Evolutionary conservation across 2,113 vertebrate species (phyloP).

Genomic region (Promerops cafer): DNA sequence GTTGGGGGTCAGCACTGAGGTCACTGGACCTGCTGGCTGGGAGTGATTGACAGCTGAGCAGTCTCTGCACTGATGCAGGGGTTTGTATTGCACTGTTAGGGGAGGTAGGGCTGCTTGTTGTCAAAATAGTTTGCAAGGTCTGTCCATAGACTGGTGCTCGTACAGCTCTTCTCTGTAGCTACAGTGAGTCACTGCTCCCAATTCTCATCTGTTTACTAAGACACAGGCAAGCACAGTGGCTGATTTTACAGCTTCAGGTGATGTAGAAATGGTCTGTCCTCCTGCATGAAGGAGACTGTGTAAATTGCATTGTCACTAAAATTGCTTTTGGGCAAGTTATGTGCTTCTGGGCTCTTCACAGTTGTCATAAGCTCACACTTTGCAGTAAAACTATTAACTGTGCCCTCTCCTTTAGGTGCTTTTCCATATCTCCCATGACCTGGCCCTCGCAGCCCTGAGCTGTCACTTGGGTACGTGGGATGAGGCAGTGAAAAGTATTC

Average conservation of each 20-base stretch:
- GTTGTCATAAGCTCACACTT: neutral
- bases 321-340: neutral
- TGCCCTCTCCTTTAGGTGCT: conserved; percentile 73
- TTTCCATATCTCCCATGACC: conserved; percentile 81
- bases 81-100: neutral
- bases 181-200: neutral
- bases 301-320: neutral
- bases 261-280: neutral
- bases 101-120: neutral
- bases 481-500: conserved; percentile 68
- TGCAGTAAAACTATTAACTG: neutral
- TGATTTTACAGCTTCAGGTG: neutral
- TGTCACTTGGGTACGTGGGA: conserved; percentile 61
- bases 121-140: neutral
- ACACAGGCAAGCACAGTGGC: neutral
- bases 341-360: neutral
- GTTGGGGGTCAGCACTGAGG: neutral
- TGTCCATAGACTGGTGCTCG: neutral
- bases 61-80: neutral
- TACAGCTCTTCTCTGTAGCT: neutral
- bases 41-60: neutral
- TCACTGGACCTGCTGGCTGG: neutral
- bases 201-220: neutral
- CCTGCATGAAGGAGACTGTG: neutral
- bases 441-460: conserved; percentile 78